Conservation (phyloP, 1,140 invertebrate species). For the Uloborus diversus region DNA sequence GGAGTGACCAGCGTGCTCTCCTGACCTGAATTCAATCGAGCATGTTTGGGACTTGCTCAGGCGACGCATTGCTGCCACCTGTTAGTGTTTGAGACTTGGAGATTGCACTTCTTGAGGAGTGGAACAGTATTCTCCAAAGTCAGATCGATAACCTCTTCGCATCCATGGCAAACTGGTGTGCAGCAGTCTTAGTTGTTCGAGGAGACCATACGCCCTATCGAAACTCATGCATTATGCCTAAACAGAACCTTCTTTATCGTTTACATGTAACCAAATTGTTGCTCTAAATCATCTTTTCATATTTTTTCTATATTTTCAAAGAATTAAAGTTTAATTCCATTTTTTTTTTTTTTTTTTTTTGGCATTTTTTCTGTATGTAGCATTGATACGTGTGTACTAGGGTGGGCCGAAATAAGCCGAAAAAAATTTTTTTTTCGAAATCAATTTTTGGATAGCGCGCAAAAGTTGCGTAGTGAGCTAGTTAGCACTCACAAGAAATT, state of each 20-base stretch:
- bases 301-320: no score
- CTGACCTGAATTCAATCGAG: not conserved
- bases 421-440: no score
- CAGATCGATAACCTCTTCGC: conserved; percentile 3
- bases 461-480: no score
- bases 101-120: not conserved
- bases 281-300: no score
- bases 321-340: no score
- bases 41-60: not conserved
- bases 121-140: not conserved
- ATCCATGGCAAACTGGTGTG: not conserved
- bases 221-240: not conserved
- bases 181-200: not conserved
- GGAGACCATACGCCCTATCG: not conserved
- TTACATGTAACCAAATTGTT: no score
- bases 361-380: no score
- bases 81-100: not conserved
- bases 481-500: no score
- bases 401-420: no score
- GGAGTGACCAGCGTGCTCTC: not conserved
- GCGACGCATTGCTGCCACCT: not conserved
- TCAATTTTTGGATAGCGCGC: no score
- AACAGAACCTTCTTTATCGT: not conserved
- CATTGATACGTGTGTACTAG: no score
- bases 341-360: no score